Base-by-base conservation (phyloP, 2,113 vertebrate genomes). In the Semnornis frantzii region DNA sequence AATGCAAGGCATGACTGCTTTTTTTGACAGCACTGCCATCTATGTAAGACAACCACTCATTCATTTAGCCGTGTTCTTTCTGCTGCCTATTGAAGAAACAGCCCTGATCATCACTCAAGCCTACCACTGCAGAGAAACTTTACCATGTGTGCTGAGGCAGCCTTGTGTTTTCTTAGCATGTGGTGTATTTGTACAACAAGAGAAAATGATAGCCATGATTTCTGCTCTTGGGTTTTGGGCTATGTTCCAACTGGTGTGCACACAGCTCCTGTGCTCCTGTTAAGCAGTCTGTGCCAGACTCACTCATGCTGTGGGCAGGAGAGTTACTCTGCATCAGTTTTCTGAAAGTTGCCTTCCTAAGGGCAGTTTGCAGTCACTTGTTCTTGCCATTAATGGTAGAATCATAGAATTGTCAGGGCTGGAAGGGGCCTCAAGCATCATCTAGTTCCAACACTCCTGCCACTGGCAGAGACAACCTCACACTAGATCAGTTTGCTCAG, bases 51-150 rank as follows among this genome's bases (percentile, higher is more conserved):
- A 69, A 34, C 6, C 8, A 8, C 28, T 76, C 28, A 25, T 60
- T 48, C 25, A 58, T 59, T 12, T 5, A 39, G 16, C 65, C 55
- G 8, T 63, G 20, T 78, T 88, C 9, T 72, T 87, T 80, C 42
- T 39, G 19, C 27, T 63, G 24, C 9, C 12, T 57, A 0, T 46
- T 77, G 62, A 74, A 70, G 30, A 80, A 76, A 59, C 2, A 74
- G 10, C 39, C n/a, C 24, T 33, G n/a, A 55, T 50, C 12, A 24
- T n/a, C 0, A 0, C 33, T 68, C 0, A 0, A 39, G 34, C 37
- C 17, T 33, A 59, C 44, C 66, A 57, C 54, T 81, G 65, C 34
- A 44, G 31, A 42, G 30, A 78, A 28, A 30, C 18, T 66, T 62
- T 44, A 55, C n/a, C 12, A 4, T 60, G n/a, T 0, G 3, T 4